Evolutionary conservation across 2,113 vertebrate species (phyloP), one percentile per base, ranked within the genome.

Genomic region (Phyllostomus discolor): DNA sequence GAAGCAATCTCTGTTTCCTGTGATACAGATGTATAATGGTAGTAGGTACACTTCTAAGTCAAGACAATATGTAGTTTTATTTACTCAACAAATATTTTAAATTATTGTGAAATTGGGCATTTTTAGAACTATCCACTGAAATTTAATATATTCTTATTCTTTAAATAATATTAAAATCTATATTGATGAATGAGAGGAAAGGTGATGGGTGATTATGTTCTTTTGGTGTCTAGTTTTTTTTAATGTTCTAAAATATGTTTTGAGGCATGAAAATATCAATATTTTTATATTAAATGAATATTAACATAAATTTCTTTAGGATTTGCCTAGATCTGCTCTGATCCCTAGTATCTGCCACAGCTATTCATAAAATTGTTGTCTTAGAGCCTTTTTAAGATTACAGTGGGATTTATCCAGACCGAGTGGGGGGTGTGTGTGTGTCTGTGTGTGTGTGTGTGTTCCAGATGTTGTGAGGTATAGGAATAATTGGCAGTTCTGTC

Each of bases 271-370:
- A 95, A 93, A 83, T 76, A 54, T 72, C 33, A 81, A 19, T 59
- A 26, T 83, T 79, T 95, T 73, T 92, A 38, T 33, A 64, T 59
- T 78, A 91, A 95, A 52, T 95, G 17, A 72, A 80, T 88, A n/a
- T 88, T 90, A 62, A 96, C 72, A 19, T 70, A 87, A 72, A 59
- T 87, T 76, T 93, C 14, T 85, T 94, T 88, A 67, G 35, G 28
- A 50, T 88, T 93, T 88, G 43, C 57, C 43, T 81, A 83, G 14
- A 22, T 90, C 20, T 93, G 19, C 17, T 88, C n/a, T 87, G 50
- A 69, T 80, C 87, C 93, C 73, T 88, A 26, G 41, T 31, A 38
- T 82, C 62, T 84, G 24, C 28, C 48, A 72, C 16, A 93, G 83
- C 62, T 91, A 31, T 64, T 26, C n/a, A 38, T 82, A 59, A 35